phyloP scores from a whole-genome alignment of 1,140 invertebrate species.

The Platyscapa corneri region DNA sequence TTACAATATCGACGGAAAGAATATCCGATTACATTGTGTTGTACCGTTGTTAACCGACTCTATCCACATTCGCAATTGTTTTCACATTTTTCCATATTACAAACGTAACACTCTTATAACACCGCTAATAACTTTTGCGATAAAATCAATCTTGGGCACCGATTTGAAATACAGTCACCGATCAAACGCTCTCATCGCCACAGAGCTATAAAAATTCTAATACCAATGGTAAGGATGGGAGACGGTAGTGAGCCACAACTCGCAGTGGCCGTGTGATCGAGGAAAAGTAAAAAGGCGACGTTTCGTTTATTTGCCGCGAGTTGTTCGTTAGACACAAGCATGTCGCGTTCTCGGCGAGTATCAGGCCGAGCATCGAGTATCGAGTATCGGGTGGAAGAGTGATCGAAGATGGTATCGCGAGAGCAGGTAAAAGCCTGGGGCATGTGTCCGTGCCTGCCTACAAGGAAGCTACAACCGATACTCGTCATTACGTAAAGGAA shows the following conservation, averaged over 20 bases:
- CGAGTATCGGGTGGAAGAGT: background rate
- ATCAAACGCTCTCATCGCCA: background rate
- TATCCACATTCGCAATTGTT: background rate
- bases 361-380: too few species aligned
- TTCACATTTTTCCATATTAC: background rate
- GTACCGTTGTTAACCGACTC: too few species aligned
- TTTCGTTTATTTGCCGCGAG: background rate
- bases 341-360: too few species aligned
- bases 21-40: slow-evolving; percentile 4
- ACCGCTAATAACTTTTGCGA: background rate
- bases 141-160: background rate
- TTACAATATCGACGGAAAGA: background rate
- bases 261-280: too few species aligned
- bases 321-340: background rate
- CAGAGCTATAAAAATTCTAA: background rate
- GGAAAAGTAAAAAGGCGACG: background rate
- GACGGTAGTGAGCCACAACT: background rate
- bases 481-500: background rate
- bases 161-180: background rate
- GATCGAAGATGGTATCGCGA: background rate
- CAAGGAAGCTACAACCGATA: slow-evolving; percentile 9
- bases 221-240: background rate
- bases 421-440: too few species aligned
- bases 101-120: background rate
- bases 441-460: too few species aligned